Evolutionary conservation across 2,888 invertebrate genomes (phyloP), one percentile per base, ranked within the genome.

Genomic region (Xylota segnis): DNA sequence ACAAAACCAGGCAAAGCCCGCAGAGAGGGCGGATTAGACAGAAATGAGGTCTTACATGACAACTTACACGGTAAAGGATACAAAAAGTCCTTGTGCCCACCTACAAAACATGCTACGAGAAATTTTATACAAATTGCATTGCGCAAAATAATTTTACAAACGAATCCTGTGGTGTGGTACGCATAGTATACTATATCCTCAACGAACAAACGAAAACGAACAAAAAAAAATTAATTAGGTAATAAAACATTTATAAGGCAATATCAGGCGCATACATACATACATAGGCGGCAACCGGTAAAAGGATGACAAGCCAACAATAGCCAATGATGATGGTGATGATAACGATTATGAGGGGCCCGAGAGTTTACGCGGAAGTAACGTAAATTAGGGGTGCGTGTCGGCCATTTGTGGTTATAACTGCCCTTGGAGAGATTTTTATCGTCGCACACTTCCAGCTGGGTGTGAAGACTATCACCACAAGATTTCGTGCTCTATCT

Each of bases 401-500:
- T 43, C n/a, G 32, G 34, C 18, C 34, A 37, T 45, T 65, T 37
- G 27, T 27, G 52, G 61, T 71, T 58, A 40, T 71, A 74, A 74
- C 58, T 47, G 59, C 12, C 59, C n/a, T 70, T 18, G 61, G 52
- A 66, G 29, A 70, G 70, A 77, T 77, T 70, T 77, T 61, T 61
- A 77, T 63, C 63, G 45, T 16, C 16, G 12, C 16, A 6, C 70
- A 54, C 14, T 52, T 66, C 34, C 43, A 23, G 6, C 68, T 34
- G 77, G 70, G 70, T 78, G 78, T 70, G 70, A 70, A 70, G 43
- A n/a, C 65, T 58, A 40, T 68, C n/a, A n/a, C 61, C 74, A 14
- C 27, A 68, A 50, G 58, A 75, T 70, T 79, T 54, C 68, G 83
- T 79, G 61, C 23, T 16, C 45, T 63, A 79, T 78, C 82, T 82